These are phyloP conservation scores for Orientallactaga sibirica DNA, from an alignment of 2,797 vertebrate species.

Conservation along the genomic window DNA sequence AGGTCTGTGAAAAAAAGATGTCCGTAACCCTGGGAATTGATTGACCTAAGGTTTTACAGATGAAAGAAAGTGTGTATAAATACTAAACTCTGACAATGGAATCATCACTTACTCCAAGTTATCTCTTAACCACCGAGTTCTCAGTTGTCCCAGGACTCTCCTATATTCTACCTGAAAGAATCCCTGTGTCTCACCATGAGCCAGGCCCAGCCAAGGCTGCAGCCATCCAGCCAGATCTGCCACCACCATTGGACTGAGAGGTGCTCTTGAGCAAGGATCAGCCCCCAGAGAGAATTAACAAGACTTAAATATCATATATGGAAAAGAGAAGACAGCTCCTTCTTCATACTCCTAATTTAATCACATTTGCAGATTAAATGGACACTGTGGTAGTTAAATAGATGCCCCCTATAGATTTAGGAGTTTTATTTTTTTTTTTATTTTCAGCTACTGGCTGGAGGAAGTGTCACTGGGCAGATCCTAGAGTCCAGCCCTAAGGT, in stretches of 20 bases:
- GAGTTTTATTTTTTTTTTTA: neutral
- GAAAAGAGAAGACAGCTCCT: neutral
- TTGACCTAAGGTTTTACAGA: neutral
- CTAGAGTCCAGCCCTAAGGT: too few relatives aligned
- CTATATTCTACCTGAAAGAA: neutral
- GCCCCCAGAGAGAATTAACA: neutral
- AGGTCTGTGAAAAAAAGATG: neutral
- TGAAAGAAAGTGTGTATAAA: neutral
- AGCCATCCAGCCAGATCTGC: neutral
- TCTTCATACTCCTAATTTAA: neutral
- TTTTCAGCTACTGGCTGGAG: neutral
- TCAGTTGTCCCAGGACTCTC: neutral
- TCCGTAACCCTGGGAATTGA: neutral
- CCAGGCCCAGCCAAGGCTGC: neutral
- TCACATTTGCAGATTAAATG: constrained; percentile 43
- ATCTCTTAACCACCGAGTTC: neutral
- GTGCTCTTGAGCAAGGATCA: neutral
- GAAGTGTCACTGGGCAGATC: too few relatives aligned
- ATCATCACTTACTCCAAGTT: neutral
- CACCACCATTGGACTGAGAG: neutral
- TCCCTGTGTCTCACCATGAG: neutral
- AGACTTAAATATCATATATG: neutral
- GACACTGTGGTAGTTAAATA: neutral
- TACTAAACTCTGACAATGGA: neutral
- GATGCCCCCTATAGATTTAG: too few relatives aligned